These are phyloP conservation scores for Alligator sinensis DNA, from an alignment of 2,113 vertebrate species.

Conservation along the genomic window DNA sequence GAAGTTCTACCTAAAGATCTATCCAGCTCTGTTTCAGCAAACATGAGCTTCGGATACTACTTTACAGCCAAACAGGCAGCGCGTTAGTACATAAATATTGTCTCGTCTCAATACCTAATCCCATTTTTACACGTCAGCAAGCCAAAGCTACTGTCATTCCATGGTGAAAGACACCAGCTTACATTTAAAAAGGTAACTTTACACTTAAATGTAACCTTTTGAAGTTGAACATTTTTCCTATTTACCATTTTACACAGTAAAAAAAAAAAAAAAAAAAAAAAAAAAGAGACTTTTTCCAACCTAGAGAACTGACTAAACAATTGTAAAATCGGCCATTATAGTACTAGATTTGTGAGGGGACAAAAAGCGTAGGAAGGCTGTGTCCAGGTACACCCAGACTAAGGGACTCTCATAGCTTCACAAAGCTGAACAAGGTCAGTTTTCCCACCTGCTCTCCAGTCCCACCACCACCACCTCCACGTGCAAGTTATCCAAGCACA, in stretches of 20 bases:
- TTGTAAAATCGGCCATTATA: background rate
- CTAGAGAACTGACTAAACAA: background rate
- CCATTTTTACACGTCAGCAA: background rate
- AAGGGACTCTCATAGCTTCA: background rate
- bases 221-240: no score
- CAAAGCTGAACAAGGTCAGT: background rate
- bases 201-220: background rate
- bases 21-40: background rate
- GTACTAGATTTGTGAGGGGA: background rate
- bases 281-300: no score
- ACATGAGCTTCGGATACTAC: background rate
- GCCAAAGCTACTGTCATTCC: background rate
- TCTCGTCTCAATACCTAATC: background rate
- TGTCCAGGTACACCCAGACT: background rate
- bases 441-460: background rate
- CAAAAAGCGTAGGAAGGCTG: accelerated
- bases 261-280: no score
- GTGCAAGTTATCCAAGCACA: background rate
- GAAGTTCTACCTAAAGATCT: constrained; percentile 2
- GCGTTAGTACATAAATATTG: background rate
- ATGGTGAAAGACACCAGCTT: background rate
- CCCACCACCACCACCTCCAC: no score
- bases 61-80: background rate
- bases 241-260: no score
- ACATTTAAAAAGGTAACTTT: background rate